phyloP scores from a whole-genome alignment of 1,140 invertebrate species.

The Pristionchus pacificus region DNA sequence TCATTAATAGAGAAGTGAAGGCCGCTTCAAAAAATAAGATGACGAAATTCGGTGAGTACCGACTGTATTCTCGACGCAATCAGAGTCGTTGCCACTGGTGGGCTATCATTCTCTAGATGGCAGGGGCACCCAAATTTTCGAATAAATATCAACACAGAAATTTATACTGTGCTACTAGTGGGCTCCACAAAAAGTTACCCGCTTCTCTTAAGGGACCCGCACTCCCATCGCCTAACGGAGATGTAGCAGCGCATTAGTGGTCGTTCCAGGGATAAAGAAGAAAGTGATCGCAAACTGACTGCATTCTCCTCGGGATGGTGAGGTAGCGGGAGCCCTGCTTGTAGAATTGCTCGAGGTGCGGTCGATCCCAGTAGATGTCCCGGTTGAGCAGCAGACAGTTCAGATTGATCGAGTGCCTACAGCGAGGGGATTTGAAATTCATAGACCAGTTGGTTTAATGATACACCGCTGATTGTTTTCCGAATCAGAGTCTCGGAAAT shows the following conservation, averaged over 20 bases:
- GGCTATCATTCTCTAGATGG: neutral
- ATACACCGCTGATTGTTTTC: too few species aligned
- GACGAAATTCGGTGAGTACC: too few species aligned
- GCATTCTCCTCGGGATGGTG: conserved; percentile 26
- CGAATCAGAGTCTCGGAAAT: conserved; percentile 2
- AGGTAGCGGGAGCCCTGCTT: conserved; percentile 32
- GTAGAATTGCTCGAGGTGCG: conserved; percentile 41
- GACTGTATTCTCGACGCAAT: too few species aligned
- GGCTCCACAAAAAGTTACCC: too few species aligned
- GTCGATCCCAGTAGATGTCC: conserved; percentile 51
- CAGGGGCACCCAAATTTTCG: too few species aligned
- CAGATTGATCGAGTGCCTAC: conserved; percentile 45
- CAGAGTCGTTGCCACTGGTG: neutral
- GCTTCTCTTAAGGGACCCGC: conserved; percentile 10
- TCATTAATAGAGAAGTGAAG: too few species aligned
- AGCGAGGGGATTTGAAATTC: neutral
- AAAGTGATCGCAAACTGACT: neutral
- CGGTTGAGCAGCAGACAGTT: conserved; percentile 39
- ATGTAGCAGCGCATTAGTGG: neutral
- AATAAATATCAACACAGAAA: too few species aligned
- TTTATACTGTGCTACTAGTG: too few species aligned
- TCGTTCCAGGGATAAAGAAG: neutral
- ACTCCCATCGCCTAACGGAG: too few species aligned
- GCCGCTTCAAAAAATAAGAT: too few species aligned
- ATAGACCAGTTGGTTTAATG: too few species aligned